Evolutionary conservation across 2,113 vertebrate genomes (phyloP).

Genomic region (Meleagris gallopavo): DNA sequence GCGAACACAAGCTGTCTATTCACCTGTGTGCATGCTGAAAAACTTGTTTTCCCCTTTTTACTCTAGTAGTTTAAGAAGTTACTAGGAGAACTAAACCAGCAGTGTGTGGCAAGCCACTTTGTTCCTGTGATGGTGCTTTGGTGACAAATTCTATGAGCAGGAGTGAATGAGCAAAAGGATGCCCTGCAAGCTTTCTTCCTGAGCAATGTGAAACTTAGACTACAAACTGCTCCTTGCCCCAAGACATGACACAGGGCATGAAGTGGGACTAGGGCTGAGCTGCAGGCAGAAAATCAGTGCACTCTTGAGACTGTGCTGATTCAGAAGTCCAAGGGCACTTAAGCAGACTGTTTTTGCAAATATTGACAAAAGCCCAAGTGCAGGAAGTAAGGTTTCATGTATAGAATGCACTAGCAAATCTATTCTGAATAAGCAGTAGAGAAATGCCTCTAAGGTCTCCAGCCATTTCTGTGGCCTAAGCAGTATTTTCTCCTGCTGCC

Average conservation of each 20-base stretch:
- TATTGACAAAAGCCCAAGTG: background rate
- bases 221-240: background rate
- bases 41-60: background rate
- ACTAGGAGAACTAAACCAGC: background rate
- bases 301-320: background rate
- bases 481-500: background rate
- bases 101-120: background rate
- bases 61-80: background rate
- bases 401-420: background rate
- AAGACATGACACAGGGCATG: rapidly evolving
- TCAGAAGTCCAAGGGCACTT: background rate
- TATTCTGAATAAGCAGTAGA: background rate
- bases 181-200: rapidly evolving
- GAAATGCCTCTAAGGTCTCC: background rate
- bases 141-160: background rate
- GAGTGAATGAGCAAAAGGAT: background rate
- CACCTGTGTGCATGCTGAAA: background rate
- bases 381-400: background rate
- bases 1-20: background rate
- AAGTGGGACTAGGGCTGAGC: background rate
- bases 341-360: background rate
- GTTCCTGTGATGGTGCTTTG: background rate
- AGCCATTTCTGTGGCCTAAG: background rate
- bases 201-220: background rate
- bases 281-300: background rate